phyloP scores from a whole-genome alignment of 1,140 invertebrate species.

The Lepidurus couesii region DNA sequence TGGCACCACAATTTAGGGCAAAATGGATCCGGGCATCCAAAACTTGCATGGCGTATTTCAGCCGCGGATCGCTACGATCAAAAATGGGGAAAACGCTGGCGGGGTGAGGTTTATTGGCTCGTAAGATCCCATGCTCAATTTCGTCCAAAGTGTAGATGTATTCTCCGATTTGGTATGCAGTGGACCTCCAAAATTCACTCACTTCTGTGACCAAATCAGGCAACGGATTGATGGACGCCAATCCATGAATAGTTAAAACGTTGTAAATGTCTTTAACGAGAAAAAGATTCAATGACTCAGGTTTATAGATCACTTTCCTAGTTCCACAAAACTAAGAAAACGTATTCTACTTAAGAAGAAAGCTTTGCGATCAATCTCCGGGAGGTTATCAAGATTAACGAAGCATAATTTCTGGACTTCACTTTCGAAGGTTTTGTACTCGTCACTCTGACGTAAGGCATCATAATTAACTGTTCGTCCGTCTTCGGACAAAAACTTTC shows the following conservation, averaged over 20 bases:
- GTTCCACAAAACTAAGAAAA: not conserved
- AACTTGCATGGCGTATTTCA: constrained; percentile 41
- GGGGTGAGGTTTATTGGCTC: constrained; percentile 46
- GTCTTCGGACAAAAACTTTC: constrained; percentile 35
- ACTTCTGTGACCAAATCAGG: constrained; percentile 44
- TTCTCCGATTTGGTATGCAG: constrained; percentile 44
- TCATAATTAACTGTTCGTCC: constrained; percentile 34
- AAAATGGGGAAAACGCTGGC: constrained; percentile 43
- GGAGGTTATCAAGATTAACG: constrained; percentile 26
- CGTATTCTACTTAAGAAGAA: constrained; percentile 35
- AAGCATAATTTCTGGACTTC: constrained; percentile 24
- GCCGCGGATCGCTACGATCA: constrained; percentile 41
- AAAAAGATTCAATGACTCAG: not conserved
- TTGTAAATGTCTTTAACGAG: constrained; percentile 43
- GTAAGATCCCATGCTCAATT: constrained; percentile 47
- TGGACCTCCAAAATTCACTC: constrained; percentile 45
- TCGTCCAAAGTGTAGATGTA: constrained; percentile 44
- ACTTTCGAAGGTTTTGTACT: constrained; percentile 31
- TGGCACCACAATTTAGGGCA: constrained; percentile 47
- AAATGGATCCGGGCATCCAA: constrained; percentile 48
- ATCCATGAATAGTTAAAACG: constrained; percentile 44
- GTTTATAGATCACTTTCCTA: not conserved
- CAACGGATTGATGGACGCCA: constrained; percentile 39
- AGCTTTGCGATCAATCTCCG: constrained; percentile 31
- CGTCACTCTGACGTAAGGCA: constrained; percentile 28